Conservation (phyloP, 2,888 invertebrate genomes). For the Morpho achilles region DNA sequence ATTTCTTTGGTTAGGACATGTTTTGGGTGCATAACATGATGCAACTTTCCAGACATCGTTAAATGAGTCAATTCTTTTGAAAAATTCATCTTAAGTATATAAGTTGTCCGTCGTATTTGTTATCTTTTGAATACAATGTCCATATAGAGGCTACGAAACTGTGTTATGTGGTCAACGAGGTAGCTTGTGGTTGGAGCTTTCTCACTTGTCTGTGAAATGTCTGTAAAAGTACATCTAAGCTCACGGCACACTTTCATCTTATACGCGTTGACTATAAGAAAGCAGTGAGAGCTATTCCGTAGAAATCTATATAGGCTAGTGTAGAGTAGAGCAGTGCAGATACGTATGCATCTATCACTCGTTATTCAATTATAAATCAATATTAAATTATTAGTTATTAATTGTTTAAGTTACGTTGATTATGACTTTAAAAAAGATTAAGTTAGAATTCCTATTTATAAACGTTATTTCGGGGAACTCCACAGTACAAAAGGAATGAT, state of each 20-base stretch:
- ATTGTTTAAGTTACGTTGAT: too few species aligned
- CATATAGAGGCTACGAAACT: constrained; percentile 2
- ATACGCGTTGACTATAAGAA: constrained; percentile 31
- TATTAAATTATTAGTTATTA: too few species aligned
- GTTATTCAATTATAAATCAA: neutral
- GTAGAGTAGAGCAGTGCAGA: constrained; percentile 20
- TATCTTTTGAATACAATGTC: constrained; percentile 1
- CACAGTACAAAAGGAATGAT: too few species aligned
- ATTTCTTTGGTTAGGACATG: too few species aligned
- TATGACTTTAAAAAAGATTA: too few species aligned
- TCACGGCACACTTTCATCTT: constrained; percentile 38
- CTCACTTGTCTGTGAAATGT: constrained; percentile 32
- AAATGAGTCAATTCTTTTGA: too few species aligned
- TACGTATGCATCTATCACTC: neutral
- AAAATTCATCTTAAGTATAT: too few species aligned
- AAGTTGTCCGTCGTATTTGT: neutral
- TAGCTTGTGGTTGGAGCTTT: constrained; percentile 33
- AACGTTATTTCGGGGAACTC: too few species aligned
- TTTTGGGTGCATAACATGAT: too few species aligned
- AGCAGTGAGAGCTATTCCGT: constrained; percentile 34
- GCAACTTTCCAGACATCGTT: too few species aligned
- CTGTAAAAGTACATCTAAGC: constrained; percentile 30
- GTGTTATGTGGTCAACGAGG: constrained; percentile 8
- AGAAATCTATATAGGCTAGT: constrained; percentile 25
- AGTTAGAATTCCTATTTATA: too few species aligned